Conservation (phyloP, 2,888 invertebrate species). For the Emmelina monodactyla region DNA sequence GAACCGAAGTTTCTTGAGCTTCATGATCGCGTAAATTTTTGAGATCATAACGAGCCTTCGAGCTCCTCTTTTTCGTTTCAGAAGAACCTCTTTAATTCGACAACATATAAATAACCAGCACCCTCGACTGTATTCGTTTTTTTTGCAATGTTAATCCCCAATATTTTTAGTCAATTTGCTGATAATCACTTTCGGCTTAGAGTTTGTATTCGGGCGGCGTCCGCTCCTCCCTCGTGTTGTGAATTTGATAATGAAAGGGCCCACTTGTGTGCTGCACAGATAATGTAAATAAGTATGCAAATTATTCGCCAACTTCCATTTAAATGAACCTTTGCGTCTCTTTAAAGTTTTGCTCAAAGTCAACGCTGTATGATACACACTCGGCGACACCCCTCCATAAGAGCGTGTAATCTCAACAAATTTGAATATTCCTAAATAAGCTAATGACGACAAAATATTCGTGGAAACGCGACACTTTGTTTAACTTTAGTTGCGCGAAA, state of each 20-base stretch:
- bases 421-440: constrained; percentile 46
- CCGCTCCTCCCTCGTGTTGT: constrained; percentile 40
- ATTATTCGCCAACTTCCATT: constrained; percentile 58
- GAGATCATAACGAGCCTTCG: too few relatives aligned
- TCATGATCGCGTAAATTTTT: too few relatives aligned
- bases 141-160: constrained; percentile 39
- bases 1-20: too few relatives aligned
- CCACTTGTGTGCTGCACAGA: constrained; percentile 63
- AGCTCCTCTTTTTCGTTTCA: too few relatives aligned
- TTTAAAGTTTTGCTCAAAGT: constrained; percentile 53
- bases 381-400: constrained; percentile 20
- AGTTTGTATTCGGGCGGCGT: constrained; percentile 52
- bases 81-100: too few relatives aligned
- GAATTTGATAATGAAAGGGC: constrained; percentile 64
- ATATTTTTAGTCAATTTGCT: constrained; percentile 43
- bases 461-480: not conserved
- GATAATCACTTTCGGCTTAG: constrained; percentile 53
- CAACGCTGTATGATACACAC: constrained; percentile 31
- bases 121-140: constrained; percentile 24
- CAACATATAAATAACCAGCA: too few relatives aligned
- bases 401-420: too few relatives aligned
- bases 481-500: too few relatives aligned
- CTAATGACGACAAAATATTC: constrained; percentile 2
- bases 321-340: constrained; percentile 59
- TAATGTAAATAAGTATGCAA: constrained; percentile 67